Evolutionary conservation across 2,797 vertebrate species (phyloP).

Genomic region (Capromys pilorides): DNA sequence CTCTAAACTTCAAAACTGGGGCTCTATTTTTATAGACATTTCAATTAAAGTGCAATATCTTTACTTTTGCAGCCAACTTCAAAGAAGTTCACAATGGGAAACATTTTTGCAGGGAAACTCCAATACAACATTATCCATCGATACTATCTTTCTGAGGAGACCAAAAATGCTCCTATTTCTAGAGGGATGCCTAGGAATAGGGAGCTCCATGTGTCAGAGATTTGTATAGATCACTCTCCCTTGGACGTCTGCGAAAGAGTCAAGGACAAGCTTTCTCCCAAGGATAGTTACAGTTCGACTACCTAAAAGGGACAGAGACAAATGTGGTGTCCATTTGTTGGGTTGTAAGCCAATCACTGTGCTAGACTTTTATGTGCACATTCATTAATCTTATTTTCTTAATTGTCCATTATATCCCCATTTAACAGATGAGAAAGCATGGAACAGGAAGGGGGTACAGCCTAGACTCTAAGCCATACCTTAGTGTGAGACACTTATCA

Average conservation of each 20-base stretch:
- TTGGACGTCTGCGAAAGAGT: not conserved
- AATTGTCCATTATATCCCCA: not conserved
- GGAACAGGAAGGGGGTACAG: not conserved
- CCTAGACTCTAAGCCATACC: not conserved
- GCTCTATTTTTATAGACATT: too few species aligned
- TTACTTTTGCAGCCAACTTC: slow-evolving; percentile 1
- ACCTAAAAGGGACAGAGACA: not conserved
- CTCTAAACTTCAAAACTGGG: too few species aligned
- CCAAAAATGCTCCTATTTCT: not conserved
- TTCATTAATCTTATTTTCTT: not conserved
- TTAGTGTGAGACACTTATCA: not conserved
- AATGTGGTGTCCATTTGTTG: not conserved
- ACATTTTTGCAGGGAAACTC: not conserved
- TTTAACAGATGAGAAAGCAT: slow-evolving; percentile 34
- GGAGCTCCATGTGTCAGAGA: not conserved
- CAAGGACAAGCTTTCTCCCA: not conserved
- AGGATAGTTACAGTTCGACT: not conserved
- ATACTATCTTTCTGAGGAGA: not conserved
- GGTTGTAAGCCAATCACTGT: not conserved
- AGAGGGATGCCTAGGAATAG: not conserved
- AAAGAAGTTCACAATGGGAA: not conserved
- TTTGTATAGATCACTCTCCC: not conserved
- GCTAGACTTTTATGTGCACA: not conserved
- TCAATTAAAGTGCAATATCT: not conserved
- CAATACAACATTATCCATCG: not conserved